These are phyloP conservation scores for Enteromius treurensis DNA, from an alignment of 2,797 vertebrate species.

Conservation along the genomic window DNA sequence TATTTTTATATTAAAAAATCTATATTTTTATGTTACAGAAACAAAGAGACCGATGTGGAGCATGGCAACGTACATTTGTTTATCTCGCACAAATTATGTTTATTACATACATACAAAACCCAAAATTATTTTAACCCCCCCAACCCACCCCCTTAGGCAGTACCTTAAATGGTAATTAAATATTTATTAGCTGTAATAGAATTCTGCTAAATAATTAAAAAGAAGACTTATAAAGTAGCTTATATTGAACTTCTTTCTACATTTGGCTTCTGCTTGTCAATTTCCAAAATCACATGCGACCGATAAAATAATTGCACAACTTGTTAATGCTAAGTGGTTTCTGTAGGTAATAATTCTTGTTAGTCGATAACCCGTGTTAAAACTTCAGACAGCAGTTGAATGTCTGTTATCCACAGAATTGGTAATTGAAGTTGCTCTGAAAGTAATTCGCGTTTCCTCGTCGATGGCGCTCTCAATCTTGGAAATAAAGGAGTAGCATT, in stretches of 20 bases:
- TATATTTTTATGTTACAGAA: not conserved
- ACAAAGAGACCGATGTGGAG: not conserved
- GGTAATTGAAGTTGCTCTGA: constrained; percentile 84
- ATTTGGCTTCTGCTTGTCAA: not conserved
- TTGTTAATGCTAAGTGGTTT: not conserved
- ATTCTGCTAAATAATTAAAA: not conserved
- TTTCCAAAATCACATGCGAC: not conserved
- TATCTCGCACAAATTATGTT: not conserved
- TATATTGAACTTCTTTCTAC: not conserved
- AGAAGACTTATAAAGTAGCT: not conserved
- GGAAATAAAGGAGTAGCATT: constrained; percentile 83
- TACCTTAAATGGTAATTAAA: not conserved
- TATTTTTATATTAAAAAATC: not conserved
- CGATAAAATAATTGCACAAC: not conserved
- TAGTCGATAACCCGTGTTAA: not conserved
- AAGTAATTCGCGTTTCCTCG: constrained; percentile 81
- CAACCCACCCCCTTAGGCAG: not conserved
- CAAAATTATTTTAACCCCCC: not conserved
- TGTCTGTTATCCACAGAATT: constrained; percentile 72
- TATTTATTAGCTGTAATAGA: not conserved
- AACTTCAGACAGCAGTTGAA: constrained; percentile 71
- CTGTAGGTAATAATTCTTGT: not conserved
- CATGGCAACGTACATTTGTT: not conserved
- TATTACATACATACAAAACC: not conserved
- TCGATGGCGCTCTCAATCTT: constrained; percentile 87